phyloP scores from a whole-genome alignment of 2,797 vertebrate species.

The Echeneis naucrates region DNA sequence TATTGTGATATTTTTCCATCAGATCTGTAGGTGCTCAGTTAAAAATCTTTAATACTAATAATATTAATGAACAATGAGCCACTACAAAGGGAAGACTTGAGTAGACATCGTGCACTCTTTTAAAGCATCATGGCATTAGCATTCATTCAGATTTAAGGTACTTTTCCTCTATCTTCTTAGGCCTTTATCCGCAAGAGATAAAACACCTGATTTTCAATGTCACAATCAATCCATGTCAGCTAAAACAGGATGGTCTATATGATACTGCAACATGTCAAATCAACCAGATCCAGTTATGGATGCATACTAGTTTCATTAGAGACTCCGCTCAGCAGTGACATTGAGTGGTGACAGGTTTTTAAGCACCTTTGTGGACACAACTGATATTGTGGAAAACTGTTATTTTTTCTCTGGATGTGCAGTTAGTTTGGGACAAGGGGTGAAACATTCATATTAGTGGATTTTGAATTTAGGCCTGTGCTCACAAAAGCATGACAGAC shows the following conservation, averaged over 20 bases:
- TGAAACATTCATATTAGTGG: conserved; percentile 47
- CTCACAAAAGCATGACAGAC: conserved; percentile 31
- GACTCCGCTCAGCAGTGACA: conserved; percentile 47
- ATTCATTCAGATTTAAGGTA: conserved; percentile 61
- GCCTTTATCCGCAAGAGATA: conserved; percentile 26
- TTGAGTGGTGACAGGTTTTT: conserved; percentile 30
- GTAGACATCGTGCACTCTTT: conserved; percentile 60
- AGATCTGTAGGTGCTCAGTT: conserved; percentile 40
- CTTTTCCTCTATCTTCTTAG: conserved; percentile 22
- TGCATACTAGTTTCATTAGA: conserved; percentile 19
- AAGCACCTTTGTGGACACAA: conserved; percentile 58
- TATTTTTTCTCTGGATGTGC: conserved; percentile 10
- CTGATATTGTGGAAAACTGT: too few species aligned
- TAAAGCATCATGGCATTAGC: conserved; percentile 56
- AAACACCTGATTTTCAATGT: conserved; percentile 35
- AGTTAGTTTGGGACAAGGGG: conserved; percentile 25
- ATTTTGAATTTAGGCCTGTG: conserved; percentile 46
- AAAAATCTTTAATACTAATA: conserved; percentile 42
- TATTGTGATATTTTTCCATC: conserved; percentile 45
- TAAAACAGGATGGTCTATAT: conserved; percentile 32
- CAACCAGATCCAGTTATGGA: conserved; percentile 23
- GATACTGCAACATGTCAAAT: conserved; percentile 28
- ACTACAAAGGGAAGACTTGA: conserved; percentile 74
- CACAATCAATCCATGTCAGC: conserved; percentile 28
- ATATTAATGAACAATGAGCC: conserved; percentile 41